These are phyloP conservation scores for Nasalis larvatus DNA, from an alignment of 2,113 vertebrate species.

Conservation along the genomic window DNA sequence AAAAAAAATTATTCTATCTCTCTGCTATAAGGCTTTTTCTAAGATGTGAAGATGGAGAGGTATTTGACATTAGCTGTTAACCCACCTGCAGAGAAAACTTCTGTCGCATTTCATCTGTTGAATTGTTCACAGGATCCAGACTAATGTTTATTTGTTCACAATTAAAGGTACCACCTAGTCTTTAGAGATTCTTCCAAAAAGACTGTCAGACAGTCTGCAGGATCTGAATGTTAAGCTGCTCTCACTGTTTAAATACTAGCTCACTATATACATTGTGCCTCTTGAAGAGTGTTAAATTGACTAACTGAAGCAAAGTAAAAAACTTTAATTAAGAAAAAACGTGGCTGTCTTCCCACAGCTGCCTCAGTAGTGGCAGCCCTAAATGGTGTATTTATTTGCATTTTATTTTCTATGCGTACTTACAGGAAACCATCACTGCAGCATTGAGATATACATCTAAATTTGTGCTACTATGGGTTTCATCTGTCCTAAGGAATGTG, in stretches of 20 bases:
- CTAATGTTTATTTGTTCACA: slow-evolving; percentile 83
- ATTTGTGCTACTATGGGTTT: neutral
- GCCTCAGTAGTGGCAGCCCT: slow-evolving; percentile 52
- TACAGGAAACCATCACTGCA: slow-evolving; percentile 18
- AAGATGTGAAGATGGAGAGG: slow-evolving; percentile 68
- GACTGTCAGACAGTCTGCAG: slow-evolving; percentile 62
- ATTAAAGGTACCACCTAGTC: slow-evolving; percentile 78
- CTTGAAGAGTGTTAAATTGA: slow-evolving; percentile 26
- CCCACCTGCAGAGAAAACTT: slow-evolving; percentile 84
- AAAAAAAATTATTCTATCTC: slow-evolving; percentile 72
- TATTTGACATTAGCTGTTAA: slow-evolving; percentile 84
- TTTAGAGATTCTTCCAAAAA: slow-evolving; percentile 70
- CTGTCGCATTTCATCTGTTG: slow-evolving; percentile 83
- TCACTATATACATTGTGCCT: neutral
- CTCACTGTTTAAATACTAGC: slow-evolving; percentile 69
- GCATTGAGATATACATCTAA: neutral
- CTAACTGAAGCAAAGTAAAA: slow-evolving; percentile 57
- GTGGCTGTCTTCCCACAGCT: slow-evolving; percentile 46
- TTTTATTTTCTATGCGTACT: slow-evolving; percentile 40
- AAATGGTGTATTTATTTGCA: slow-evolving; percentile 5
- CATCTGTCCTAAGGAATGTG: slow-evolving; percentile 2
- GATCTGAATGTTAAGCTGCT: slow-evolving; percentile 65
- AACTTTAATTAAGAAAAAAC: slow-evolving; percentile 10
- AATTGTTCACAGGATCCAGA: slow-evolving; percentile 80
- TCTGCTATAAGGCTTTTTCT: slow-evolving; percentile 58